Conservation (phyloP, 2,797 vertebrate species). For the Gouania willdenowi region DNA sequence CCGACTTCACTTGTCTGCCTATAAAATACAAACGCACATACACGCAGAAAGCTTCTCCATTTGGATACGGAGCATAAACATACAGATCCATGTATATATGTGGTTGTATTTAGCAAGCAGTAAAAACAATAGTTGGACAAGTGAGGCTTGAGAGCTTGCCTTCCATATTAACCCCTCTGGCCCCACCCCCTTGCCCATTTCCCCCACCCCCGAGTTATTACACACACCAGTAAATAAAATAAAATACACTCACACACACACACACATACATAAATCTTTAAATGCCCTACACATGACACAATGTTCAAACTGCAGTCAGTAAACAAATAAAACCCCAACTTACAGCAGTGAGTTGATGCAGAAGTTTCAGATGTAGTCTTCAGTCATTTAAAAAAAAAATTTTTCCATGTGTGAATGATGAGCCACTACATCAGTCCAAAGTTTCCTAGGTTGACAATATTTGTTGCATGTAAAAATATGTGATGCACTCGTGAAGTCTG, state of each 20-base stretch:
- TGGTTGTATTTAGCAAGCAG: constrained; percentile 71
- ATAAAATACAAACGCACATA: constrained; percentile 44
- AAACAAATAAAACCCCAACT: constrained; percentile 81
- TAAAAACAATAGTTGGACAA: constrained; percentile 59
- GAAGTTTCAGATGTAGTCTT: constrained; percentile 35
- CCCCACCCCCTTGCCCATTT: constrained; percentile 50
- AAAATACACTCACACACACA: constrained; percentile 39
- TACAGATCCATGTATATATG: constrained; percentile 72
- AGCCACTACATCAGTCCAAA: constrained; percentile 37
- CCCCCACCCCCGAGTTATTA: constrained; percentile 44
- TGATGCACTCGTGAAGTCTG: constrained; percentile 37
- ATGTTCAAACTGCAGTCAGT: constrained; percentile 69
- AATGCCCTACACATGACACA: constrained; percentile 68
- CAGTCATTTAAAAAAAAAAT: constrained; percentile 28
- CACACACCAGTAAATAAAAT: constrained; percentile 57
- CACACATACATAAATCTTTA: constrained; percentile 47
- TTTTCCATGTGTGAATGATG: constrained; percentile 21
- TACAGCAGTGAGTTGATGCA: constrained; percentile 75
- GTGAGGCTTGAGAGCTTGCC: constrained; percentile 64
- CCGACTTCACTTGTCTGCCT: constrained; percentile 56
- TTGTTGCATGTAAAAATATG: constrained; percentile 36
- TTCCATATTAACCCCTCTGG: constrained; percentile 52
- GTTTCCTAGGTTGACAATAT: constrained; percentile 32
- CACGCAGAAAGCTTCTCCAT: constrained; percentile 54
- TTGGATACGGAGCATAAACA: constrained; percentile 67